phyloP scores from a whole-genome alignment of 2,888 invertebrate genomes.

The Busseola fusca region DNA sequence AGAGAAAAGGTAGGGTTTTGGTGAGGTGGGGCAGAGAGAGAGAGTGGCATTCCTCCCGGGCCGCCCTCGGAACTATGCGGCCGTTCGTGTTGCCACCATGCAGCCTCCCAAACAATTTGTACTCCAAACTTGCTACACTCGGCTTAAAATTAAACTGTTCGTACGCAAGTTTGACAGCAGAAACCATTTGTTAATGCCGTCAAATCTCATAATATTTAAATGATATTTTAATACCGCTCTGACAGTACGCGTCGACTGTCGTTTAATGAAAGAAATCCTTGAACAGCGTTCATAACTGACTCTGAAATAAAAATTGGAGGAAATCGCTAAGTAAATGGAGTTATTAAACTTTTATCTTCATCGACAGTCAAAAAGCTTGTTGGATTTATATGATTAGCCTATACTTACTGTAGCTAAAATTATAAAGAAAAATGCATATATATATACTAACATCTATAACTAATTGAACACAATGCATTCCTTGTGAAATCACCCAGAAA shows the following conservation, averaged over 20 bases:
- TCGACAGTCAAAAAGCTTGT: slow-evolving; percentile 6
- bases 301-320: slow-evolving; percentile 24
- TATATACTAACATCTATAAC: neutral
- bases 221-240: slow-evolving; percentile 40
- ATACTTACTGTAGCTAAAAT: slow-evolving; percentile 9
- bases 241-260: slow-evolving; percentile 20
- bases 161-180: slow-evolving; percentile 52
- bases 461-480: neutral
- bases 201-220: slow-evolving; percentile 39
- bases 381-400: slow-evolving; percentile 30
- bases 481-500: neutral
- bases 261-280: slow-evolving; percentile 26
- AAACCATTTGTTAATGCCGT: slow-evolving; percentile 42
- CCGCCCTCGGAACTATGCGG: slow-evolving; percentile 76
- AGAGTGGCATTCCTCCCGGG: slow-evolving; percentile 72
- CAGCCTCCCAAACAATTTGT: slow-evolving; percentile 68
- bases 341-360: slow-evolving; percentile 40
- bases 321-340: slow-evolving; percentile 34
- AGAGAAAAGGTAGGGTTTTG: slow-evolving; percentile 68
- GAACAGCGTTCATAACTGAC: slow-evolving; percentile 14
- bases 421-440: slow-evolving; percentile 2
- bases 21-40: slow-evolving; percentile 66
- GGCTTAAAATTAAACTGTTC: slow-evolving; percentile 59
- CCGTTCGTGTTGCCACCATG: slow-evolving; percentile 56
- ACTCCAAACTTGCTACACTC: slow-evolving; percentile 56